phyloP scores from a whole-genome alignment of 2,888 invertebrate genomes.

The Furcula furcula region DNA sequence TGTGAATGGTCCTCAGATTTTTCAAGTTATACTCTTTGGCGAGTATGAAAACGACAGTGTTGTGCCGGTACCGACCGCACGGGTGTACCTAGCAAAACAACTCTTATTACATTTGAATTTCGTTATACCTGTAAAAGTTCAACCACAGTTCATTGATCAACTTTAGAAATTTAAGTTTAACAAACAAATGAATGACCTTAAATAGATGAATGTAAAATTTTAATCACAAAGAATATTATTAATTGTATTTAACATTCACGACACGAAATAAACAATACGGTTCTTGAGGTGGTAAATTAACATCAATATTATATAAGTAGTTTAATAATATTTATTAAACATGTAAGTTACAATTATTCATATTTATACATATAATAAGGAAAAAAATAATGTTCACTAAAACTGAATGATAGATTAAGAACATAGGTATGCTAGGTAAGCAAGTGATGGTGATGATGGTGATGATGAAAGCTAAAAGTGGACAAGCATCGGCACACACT shows the following conservation, averaged over 20 bases:
- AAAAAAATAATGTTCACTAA: neutral
- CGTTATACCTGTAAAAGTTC: neutral
- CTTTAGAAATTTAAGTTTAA: too few relatives aligned
- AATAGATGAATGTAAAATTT: too few relatives aligned
- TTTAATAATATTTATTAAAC: too few relatives aligned
- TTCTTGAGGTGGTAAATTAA: too few relatives aligned
- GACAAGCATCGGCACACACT: neutral
- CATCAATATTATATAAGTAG: too few relatives aligned
- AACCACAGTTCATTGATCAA: too few relatives aligned
- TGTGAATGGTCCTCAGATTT: slow-evolving; percentile 96
- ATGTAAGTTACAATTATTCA: too few relatives aligned
- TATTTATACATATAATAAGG: too few relatives aligned
- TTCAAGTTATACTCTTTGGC: slow-evolving; percentile 97
- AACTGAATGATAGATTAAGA: neutral
- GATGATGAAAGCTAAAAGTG: neutral
- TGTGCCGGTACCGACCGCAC: slow-evolving; percentile 98
- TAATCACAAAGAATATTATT: too few relatives aligned
- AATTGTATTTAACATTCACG: too few relatives aligned
- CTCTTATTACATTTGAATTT: slow-evolving; percentile 17
- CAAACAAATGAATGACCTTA: too few relatives aligned
- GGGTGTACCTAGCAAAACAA: slow-evolving; percentile 91
- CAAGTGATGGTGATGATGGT: neutral
- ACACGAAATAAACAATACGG: too few relatives aligned
- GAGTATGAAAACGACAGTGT: slow-evolving; percentile 97
- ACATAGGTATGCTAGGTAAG: neutral